phyloP scores from a whole-genome alignment of 2,797 vertebrate species.

The Apogon talboti region DNA sequence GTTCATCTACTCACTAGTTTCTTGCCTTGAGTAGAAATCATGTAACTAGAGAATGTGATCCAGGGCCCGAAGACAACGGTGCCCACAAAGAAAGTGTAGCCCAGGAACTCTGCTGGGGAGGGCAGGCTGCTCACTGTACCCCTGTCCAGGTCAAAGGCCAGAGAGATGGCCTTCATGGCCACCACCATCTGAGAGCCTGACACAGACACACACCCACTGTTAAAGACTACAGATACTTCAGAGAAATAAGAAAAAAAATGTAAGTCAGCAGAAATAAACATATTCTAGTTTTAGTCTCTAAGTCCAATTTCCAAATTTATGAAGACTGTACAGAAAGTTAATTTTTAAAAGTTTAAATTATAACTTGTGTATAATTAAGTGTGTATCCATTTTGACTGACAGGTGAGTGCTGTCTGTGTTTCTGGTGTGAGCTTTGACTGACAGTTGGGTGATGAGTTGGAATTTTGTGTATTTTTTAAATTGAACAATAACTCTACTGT shows the following conservation, averaged over 20 bases:
- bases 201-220: slow-evolving; percentile 7
- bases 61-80: slow-evolving; percentile 93
- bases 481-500: too few relatives aligned
- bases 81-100: slow-evolving; percentile 92
- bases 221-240: too few relatives aligned
- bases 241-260: not conserved
- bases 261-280: not conserved
- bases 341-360: too few relatives aligned
- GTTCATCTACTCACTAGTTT: slow-evolving; percentile 80
- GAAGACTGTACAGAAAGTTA: too few relatives aligned
- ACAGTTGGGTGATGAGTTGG: too few relatives aligned
- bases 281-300: too few relatives aligned
- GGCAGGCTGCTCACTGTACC: slow-evolving; percentile 76
- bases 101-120: slow-evolving; percentile 89
- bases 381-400: too few relatives aligned
- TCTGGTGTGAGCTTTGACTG: too few relatives aligned
- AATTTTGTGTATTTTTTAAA: too few relatives aligned
- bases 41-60: slow-evolving; percentile 90
- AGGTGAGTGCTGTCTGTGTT: too few relatives aligned
- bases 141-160: slow-evolving; percentile 92
- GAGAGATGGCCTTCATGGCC: slow-evolving; percentile 93
- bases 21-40: slow-evolving; percentile 82
- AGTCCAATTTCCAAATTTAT: too few relatives aligned
- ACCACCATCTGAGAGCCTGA: slow-evolving; percentile 94
- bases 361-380: too few relatives aligned